Base-by-base conservation (phyloP, 2,797 vertebrate species). In the Odontamblyopus lacepedii region DNA sequence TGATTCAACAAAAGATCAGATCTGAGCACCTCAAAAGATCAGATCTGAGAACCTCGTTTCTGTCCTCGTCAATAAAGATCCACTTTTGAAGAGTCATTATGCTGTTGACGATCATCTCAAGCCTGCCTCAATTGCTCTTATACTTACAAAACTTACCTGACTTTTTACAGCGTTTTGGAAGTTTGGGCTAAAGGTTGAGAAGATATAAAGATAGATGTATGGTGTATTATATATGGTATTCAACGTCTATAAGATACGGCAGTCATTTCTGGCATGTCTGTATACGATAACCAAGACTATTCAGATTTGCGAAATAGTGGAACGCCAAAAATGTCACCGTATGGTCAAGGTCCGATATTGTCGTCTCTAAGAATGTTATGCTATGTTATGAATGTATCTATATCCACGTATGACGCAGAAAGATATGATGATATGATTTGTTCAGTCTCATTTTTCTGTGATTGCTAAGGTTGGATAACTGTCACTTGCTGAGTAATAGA, bases 1-100 rank as follows among this genome's bases (percentile, higher is more conserved):
- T 71, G 71, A 77, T 62, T 77, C 70, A 38, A 79, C 70, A 74
- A 75, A 72, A 72, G 70, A 56, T 35, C 16, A 23, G 35, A 83
- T 77, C 70, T 71, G 63, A 87, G 59, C 65, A 67, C 67, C 76
- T 85, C 71, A 23, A 23, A 23, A 23, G 23, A 23, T 23, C 9
- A 23, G 35, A 83, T 77, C 70, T 71, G 63, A 87, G 59, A 63
- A 67, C 67, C 76, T 85, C 71, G 81, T 91, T 89, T 88, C 82
- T 81, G 84, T 66, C 62, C 16, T n/a, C 77, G 81, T 76, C 82
- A 74, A 84, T 83, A 79, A 81, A 83, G 78, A 77, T 78, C 38
- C 51, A 74, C 78, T 82, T 83, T 57, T 57, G n/a, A 56, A 23
- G 76, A 84, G 65, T 67, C 79, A 68, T 62, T 77, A 71, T 57